Evolutionary conservation across 1,140 invertebrate genomes (phyloP), one percentile per base, ranked within the genome.

Genomic region (Calephelis virginiensis): DNA sequence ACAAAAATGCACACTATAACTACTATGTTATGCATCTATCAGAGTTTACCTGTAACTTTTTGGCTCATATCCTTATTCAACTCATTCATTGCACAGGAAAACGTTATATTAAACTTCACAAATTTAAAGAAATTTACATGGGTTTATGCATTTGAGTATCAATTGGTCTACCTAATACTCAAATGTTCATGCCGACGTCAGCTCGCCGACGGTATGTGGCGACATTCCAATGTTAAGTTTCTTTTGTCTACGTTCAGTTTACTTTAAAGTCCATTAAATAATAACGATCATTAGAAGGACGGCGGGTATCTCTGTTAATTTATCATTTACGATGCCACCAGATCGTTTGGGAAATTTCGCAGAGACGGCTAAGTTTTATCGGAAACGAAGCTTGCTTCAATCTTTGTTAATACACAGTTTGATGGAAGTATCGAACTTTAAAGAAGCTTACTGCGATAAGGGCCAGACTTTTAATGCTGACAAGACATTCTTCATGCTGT

Each of bases 241-340:
- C 28, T 56, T 37, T 56, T 56, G 53, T 56, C 53, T 56, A 53
- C 28, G 17, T 56, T 56, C 53, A 56, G 53, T 56, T 28, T 56
- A 56, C 53, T 56, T 56, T 80, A 74, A 80, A 81, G 73, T 80
- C 74, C 81, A 83, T 86, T 80, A 81, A 85, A 82, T 28, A 59
- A 59, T 59, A 59, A 40, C 56, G 56, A 59, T 59, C 56, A 59
- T 59, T 59, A 59, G 56, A 59, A 59, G 56, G 56, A 59, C 56
- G 56, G 77, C 70, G 74, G 60, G 68, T 64, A 85, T 84, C 77
- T 86, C 81, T 65, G 79, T 80, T 82, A 84, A 86, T 86, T 86
- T 86, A 86, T 86, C 84, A 85, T 83, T 82, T 59, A 59, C 53
- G 53, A 75, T 77, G 75, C 73, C 77, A 69, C 62, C 63, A 68